phyloP scores from a whole-genome alignment of 2,888 invertebrate genomes.

The Zeuzera pyrina region DNA sequence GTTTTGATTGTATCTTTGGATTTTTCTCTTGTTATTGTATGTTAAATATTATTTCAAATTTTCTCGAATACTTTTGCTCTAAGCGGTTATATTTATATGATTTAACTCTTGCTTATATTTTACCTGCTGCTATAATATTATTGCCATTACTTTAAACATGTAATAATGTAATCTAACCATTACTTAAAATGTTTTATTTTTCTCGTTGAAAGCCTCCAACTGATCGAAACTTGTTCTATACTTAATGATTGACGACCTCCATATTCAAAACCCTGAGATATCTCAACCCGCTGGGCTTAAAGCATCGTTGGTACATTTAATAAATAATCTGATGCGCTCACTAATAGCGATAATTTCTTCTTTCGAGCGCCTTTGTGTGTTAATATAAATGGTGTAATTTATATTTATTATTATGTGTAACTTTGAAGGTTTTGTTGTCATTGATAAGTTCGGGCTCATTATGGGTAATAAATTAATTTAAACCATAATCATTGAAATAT shows the following conservation, averaged over 20 bases:
- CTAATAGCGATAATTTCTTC: slow-evolving; percentile 59
- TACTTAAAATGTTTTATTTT: slow-evolving; percentile 18
- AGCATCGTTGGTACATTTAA: slow-evolving; percentile 30
- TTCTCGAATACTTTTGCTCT: no score
- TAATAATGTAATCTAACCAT: no score
- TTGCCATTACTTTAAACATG: no score
- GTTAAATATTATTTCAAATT: no score
- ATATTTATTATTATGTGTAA: slow-evolving; percentile 10
- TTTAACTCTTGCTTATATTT: no score
- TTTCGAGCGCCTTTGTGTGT: slow-evolving; percentile 34
- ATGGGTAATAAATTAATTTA: no score
- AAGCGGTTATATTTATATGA: no score
- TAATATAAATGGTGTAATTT: slow-evolving; percentile 14
- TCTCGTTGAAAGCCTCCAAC: slow-evolving; percentile 25
- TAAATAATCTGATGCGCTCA: slow-evolving; percentile 34
- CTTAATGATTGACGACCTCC: slow-evolving; percentile 42
- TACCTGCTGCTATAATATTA: no score
- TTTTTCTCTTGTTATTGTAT: no score
- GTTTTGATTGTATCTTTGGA: no score
- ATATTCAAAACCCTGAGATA: slow-evolving; percentile 21
- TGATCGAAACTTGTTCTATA: slow-evolving; percentile 19
- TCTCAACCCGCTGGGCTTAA: slow-evolving; percentile 36
- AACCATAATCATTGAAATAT: no score
- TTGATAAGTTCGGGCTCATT: neutral
- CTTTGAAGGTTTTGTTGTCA: neutral